Conservation (phyloP, 2,888 invertebrate genomes). For the Aspidiotus rigidus region DNA sequence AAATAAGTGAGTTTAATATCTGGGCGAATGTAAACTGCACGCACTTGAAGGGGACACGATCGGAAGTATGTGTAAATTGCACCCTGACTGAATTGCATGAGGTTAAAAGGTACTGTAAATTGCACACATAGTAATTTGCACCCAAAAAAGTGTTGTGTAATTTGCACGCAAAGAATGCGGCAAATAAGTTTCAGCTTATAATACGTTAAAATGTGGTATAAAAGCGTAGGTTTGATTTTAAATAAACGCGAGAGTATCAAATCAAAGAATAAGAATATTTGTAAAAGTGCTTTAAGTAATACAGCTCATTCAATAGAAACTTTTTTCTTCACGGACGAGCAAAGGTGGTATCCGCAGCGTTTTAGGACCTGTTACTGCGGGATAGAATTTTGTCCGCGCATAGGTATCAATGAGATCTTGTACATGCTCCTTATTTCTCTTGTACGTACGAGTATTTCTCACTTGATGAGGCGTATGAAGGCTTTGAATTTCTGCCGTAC, state of each 20-base stretch:
- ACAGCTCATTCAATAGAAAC: background rate
- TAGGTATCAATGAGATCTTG: background rate
- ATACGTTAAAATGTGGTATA: background rate
- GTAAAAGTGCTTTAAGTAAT: background rate
- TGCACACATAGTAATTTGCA: too few relatives aligned
- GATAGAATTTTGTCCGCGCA: background rate
- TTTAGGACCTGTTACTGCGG: background rate
- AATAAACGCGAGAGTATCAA: too few relatives aligned
- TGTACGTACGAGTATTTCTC: background rate
- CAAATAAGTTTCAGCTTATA: background rate
- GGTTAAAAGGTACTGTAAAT: too few relatives aligned
- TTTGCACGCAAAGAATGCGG: background rate
- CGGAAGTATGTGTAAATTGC: too few relatives aligned
- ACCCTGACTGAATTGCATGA: too few relatives aligned
- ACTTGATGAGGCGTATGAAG: background rate
- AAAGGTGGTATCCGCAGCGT: background rate
- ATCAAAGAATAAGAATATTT: too few relatives aligned
- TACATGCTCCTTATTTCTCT: slow-evolving; percentile 1
- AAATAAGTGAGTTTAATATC: too few relatives aligned
- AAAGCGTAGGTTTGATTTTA: background rate
- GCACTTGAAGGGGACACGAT: too few relatives aligned
- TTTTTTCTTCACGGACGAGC: background rate
- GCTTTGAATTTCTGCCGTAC: too few relatives aligned
- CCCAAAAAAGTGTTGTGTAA: background rate
- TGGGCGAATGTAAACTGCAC: too few relatives aligned